Evolutionary conservation across 1,140 invertebrate genomes (phyloP).

Genomic region (Pinna nobilis): DNA sequence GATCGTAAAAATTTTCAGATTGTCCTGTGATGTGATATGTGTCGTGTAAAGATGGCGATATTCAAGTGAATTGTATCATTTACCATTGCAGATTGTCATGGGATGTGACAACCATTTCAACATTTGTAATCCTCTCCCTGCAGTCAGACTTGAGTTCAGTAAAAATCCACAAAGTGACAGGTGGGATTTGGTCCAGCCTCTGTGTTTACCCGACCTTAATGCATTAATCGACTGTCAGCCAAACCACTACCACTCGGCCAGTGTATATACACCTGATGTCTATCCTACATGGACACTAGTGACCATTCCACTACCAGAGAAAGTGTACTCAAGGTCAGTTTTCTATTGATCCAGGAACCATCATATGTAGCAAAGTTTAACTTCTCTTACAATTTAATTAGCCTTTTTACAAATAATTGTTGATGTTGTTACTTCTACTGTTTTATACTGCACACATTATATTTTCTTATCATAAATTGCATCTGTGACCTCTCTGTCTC

Average conservation of each 20-base stretch:
- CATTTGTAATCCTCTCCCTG: slow-evolving; percentile 51
- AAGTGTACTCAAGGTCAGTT: slow-evolving; percentile 74
- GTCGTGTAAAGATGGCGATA: background rate
- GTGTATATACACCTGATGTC: slow-evolving; percentile 67
- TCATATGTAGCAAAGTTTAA: no score
- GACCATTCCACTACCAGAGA: slow-evolving; percentile 71
- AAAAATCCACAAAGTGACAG: slow-evolving; percentile 63
- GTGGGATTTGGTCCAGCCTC: slow-evolving; percentile 73
- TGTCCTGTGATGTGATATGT: background rate
- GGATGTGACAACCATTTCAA: slow-evolving; percentile 67
- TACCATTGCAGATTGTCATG: slow-evolving; percentile 65
- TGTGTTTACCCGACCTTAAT: slow-evolving; percentile 70
- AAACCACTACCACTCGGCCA: slow-evolving; percentile 71
- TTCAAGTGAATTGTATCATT: background rate
- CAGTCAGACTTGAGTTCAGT: slow-evolving; percentile 70
- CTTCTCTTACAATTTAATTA: no score
- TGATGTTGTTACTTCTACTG: no score
- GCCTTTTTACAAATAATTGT: no score
- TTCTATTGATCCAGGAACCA: no score
- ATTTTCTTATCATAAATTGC: no score
- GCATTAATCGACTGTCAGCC: slow-evolving; percentile 69
- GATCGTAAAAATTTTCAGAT: no score
- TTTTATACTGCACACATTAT: no score
- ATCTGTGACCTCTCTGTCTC: no score
- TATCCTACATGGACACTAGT: slow-evolving; percentile 73